Conservation (phyloP, 2,888 invertebrate genomes). For the Nezara viridula region DNA sequence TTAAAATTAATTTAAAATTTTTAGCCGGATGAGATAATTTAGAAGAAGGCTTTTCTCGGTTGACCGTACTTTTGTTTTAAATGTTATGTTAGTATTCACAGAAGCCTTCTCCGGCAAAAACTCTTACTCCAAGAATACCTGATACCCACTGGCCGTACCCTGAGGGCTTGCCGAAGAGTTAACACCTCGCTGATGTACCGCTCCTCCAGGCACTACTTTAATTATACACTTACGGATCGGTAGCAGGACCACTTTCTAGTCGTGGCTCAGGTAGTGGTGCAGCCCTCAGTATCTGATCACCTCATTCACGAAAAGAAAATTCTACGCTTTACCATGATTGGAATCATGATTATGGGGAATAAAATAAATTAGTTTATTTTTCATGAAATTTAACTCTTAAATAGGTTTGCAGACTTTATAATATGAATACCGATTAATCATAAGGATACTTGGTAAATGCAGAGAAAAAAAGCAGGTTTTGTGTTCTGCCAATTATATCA, state of each 20-base stretch:
- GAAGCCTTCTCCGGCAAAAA: not conserved
- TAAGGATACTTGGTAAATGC: too few species aligned
- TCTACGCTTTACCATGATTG: not conserved
- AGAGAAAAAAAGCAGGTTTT: too few species aligned
- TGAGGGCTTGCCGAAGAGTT: not conserved
- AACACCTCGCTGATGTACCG: not conserved
- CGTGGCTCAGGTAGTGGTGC: not conserved
- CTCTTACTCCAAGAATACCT: not conserved
- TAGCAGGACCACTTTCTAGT: slow-evolving; percentile 21
- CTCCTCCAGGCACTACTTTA: not conserved
- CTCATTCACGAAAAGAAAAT: slow-evolving; percentile 18
- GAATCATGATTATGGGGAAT: not conserved
- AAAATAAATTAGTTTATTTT: not conserved
- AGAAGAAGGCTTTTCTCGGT: too few species aligned
- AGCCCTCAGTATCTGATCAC: not conserved
- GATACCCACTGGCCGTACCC: not conserved
- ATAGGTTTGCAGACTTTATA: too few species aligned
- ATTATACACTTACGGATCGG: not conserved
- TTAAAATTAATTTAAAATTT: too few species aligned
- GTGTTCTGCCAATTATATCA: too few species aligned
- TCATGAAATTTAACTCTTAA: too few species aligned
- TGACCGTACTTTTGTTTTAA: too few species aligned
- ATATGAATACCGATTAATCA: too few species aligned
- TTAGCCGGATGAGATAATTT: too few species aligned
- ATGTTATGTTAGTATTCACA: not conserved